Base-by-base conservation (phyloP, 2,888 invertebrate species). In the Norana najaformis region DNA sequence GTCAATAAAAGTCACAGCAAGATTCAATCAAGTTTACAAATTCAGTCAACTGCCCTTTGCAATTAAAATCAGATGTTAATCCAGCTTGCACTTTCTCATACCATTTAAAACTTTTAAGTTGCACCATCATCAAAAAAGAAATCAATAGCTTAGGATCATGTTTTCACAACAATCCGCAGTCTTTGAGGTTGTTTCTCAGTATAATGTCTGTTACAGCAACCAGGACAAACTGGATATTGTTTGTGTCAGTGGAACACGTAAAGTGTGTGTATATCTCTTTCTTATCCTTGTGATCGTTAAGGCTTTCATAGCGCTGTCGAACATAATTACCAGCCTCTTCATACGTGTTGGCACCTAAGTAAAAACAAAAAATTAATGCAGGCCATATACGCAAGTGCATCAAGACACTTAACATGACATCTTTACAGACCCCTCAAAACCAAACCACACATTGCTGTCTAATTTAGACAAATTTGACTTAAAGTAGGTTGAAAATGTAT, bases 281-380 rank as follows among this genome's bases (percentile, higher is more conserved):
- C 16, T 38, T 47, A 34, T 90, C 89, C 41, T 85, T 30, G 85
- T 85, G n/a, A 20, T 47, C 1, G 69, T 98, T 98, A 93, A 98
- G 96, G 95, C 97, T 97, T 95, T 98, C 98, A 95, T 98, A 98
- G 95, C 97, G 97, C 96, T 97, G 96, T 95, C 97, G 97, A 93
- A 98, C 97, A 94, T 97, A 98, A 39, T 97, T 96, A 37, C 97
- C 97, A 89, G 97, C 97, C 94, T 98, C 98, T 93, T 97, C 97
- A 93, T 97, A 97, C 1, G 96, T 97, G 94, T 97, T 97, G 41
- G 96, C 96, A 90, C 98, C 97, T 97, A 92, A 30, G 2, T 20
- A 88, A 85, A 83, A 39, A n/a, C 3, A 1, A 4, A 39, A 34
- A n/a, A 89, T 23, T 11, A 37, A 89, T n/a, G 18, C 39, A 23